Conservation (phyloP, 2,888 invertebrate species). For the Caenorhabditis sulstoni region DNA sequence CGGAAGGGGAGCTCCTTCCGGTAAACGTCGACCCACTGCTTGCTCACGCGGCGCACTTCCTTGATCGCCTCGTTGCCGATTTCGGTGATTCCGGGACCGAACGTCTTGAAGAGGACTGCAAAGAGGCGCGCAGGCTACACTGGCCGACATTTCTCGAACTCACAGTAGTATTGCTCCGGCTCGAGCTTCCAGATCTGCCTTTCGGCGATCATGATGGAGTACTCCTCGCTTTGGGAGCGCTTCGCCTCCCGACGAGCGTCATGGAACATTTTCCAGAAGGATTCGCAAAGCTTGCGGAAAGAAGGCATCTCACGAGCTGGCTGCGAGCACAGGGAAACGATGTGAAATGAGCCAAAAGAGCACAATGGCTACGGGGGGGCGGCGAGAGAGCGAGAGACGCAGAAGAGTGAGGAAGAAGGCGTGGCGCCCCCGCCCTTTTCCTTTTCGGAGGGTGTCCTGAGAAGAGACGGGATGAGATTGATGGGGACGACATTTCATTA, state of each 20-base stretch:
- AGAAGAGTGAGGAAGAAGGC: no score
- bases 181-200: not conserved
- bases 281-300: not conserved
- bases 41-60: not conserved
- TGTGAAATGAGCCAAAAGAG: not conserved
- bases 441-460: no score
- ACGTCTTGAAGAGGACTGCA: not conserved
- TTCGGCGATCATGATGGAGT: not conserved
- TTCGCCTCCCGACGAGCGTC: no score
- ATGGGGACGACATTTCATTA: no score
- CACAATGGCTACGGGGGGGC: not conserved
- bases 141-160: not conserved
- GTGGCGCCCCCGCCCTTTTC: no score
- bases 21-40: no score
- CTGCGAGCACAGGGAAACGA: not conserved
- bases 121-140: slow-evolving; percentile 1
- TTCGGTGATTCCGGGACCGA: not conserved
- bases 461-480: no score
- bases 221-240: not conserved
- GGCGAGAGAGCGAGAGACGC: no score
- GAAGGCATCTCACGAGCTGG: no score
- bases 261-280: slow-evolving; percentile 6
- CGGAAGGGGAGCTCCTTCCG: no score
- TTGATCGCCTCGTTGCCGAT: not conserved
- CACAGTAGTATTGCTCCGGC: slow-evolving; percentile 3